Evolutionary conservation across 2,113 vertebrate genomes (phyloP).

Genomic region (Paraplagusia blochii): DNA sequence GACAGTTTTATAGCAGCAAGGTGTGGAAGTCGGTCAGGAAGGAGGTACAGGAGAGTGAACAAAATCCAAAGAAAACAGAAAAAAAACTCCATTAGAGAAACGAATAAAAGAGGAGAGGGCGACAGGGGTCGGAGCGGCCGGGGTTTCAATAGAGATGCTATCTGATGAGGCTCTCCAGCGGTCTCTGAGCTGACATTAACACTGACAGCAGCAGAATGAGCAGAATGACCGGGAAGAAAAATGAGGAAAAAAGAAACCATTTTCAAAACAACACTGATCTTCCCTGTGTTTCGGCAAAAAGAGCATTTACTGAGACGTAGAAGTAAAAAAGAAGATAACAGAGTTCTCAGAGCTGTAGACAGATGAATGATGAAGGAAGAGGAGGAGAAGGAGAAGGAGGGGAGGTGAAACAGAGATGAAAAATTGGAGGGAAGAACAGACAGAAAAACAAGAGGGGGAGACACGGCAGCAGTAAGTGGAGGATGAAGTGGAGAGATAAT

Average conservation of each 20-base stretch:
- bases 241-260: conserved; percentile 1
- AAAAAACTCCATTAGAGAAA: conserved; percentile 39
- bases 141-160: conserved; percentile 59
- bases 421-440: not conserved
- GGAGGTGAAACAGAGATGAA: conserved; percentile 2
- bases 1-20: conserved; percentile 68
- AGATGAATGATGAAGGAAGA: not conserved
- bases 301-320: too few species aligned
- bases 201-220: conserved; percentile 5
- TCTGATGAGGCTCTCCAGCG: conserved; percentile 22
- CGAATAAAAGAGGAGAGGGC: conserved; percentile 39
- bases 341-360: too few species aligned
- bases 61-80: conserved; percentile 52
- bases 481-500: too few species aligned
- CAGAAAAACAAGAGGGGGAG: too few species aligned
- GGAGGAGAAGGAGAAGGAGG: not conserved
- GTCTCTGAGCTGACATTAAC: conserved; percentile 22
- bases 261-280: too few species aligned
- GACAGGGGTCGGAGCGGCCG: conserved; percentile 22
- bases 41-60: conserved; percentile 57
- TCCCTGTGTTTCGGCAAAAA: too few species aligned
- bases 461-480: too few species aligned
- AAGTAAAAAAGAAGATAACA: too few species aligned
- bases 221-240: not conserved
- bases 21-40: conserved; percentile 54